These are phyloP conservation scores for Bursaphelenchus okinawaensis DNA, from an alignment of 2,888 invertebrate species.

Conservation along the genomic window DNA sequence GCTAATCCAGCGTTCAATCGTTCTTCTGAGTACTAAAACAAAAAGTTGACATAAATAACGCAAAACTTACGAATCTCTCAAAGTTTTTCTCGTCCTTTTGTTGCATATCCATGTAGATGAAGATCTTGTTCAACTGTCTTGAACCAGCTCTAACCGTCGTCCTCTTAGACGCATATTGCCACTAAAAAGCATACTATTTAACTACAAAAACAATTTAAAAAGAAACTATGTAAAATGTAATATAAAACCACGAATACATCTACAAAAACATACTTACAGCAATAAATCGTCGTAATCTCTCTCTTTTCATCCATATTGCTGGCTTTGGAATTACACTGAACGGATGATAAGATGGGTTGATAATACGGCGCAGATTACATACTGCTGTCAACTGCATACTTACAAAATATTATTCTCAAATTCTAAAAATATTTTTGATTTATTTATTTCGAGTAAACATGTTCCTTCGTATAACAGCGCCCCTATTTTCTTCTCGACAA, in stretches of 20 bases:
- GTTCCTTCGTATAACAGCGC: neutral
- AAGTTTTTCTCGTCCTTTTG: conserved; percentile 38
- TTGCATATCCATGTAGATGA: conserved; percentile 52
- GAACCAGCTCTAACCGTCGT: conserved; percentile 41
- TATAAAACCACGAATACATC: neutral
- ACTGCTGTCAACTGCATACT: conserved; percentile 30
- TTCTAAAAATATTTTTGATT: too few relatives aligned
- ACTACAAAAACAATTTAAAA: neutral
- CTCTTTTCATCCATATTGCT: conserved; percentile 47
- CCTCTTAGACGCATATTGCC: conserved; percentile 52
- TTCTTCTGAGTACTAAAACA: conserved; percentile 44
- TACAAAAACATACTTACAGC: conserved; percentile 35
- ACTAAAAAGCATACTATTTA: conserved; percentile 36
- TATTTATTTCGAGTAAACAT: too few relatives aligned
- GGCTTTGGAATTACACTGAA: conserved; percentile 52
- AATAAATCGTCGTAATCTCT: conserved; percentile 44
- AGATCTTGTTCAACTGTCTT: conserved; percentile 47
- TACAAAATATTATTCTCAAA: neutral
- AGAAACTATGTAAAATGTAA: neutral
- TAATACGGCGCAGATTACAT: conserved; percentile 39
- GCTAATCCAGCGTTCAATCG: conserved; percentile 45
- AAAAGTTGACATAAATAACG: neutral
- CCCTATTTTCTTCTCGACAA: too few relatives aligned
- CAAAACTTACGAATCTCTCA: conserved; percentile 35
- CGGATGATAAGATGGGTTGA: conserved; percentile 50